Evolutionary conservation across 2,113 vertebrate genomes (phyloP).

Genomic region (Dendropsophus ebraccatus): DNA sequence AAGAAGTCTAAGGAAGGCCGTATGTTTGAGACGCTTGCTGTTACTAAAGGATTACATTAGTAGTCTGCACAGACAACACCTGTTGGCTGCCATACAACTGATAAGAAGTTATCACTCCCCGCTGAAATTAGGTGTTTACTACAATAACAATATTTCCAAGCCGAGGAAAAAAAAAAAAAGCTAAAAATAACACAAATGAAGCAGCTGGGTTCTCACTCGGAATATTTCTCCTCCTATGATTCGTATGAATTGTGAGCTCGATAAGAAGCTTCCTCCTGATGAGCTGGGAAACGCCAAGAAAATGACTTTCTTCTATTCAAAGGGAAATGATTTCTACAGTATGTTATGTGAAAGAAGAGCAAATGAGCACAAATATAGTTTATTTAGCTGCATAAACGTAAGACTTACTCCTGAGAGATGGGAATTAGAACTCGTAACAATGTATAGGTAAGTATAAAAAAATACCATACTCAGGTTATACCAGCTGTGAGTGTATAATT

Average conservation of each 20-base stretch:
- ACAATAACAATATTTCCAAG: conserved; percentile 68
- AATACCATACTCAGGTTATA: neutral
- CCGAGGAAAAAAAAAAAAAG: neutral
- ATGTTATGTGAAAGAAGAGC: neutral
- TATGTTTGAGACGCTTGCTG: conserved; percentile 64
- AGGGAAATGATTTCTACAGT: neutral
- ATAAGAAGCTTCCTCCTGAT: neutral
- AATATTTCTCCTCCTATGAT: neutral
- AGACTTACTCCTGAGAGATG: neutral
- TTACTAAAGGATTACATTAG: conserved; percentile 70
- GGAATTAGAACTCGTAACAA: neutral
- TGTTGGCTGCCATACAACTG: conserved; percentile 68
- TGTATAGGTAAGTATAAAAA: neutral
- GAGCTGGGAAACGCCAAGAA: neutral
- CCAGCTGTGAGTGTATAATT: neutral
- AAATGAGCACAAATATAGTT: neutral
- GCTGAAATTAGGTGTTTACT: conserved; percentile 70
- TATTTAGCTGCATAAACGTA: neutral
- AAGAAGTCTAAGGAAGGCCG: conserved; percentile 70
- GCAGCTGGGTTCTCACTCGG: neutral
- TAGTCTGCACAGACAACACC: conserved; percentile 66
- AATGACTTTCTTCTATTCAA: conserved; percentile 15
- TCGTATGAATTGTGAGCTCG: neutral
- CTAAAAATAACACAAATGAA: conserved; percentile 25
- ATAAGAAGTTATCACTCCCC: conserved; percentile 67